Conservation (phyloP, 2,888 invertebrate genomes). For the Parapristionchus giblindavisi region DNA sequence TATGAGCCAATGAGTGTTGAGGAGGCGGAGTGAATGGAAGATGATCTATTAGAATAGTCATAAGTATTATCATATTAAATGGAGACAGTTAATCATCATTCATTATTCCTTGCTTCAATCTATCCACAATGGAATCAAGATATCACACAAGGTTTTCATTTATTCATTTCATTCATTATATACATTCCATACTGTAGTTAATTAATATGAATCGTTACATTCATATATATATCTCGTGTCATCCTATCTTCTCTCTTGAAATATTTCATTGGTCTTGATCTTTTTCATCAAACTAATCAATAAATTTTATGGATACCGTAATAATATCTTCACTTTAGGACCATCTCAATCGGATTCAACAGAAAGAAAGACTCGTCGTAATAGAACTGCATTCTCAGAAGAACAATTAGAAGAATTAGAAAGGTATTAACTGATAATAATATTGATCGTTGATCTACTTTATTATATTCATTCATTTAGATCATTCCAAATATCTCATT, state of each 20-base stretch:
- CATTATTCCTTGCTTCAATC: slow-evolving; percentile 19
- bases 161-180: no score
- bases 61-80: background rate
- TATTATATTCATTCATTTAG: background rate
- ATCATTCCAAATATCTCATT: slow-evolving; percentile 47
- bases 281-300: background rate
- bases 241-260: background rate
- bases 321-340: no score
- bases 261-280: background rate
- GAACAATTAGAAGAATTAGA: slow-evolving; percentile 48
- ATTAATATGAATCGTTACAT: background rate
- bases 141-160: no score
- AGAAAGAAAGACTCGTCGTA: slow-evolving; percentile 49
- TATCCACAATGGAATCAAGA: slow-evolving; percentile 15
- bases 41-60: background rate
- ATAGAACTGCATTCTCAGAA: slow-evolving; percentile 55
- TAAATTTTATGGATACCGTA: no score
- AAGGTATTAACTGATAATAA: slow-evolving; percentile 36
- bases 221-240: background rate
- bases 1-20: background rate
- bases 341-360: slow-evolving; percentile 36
- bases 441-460: background rate
- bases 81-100: background rate
- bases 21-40: background rate
- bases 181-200: background rate